Evolutionary conservation across 2,888 invertebrate species (phyloP), one percentile per base, ranked within the genome.

Genomic region (Drosophila conformis): DNA sequence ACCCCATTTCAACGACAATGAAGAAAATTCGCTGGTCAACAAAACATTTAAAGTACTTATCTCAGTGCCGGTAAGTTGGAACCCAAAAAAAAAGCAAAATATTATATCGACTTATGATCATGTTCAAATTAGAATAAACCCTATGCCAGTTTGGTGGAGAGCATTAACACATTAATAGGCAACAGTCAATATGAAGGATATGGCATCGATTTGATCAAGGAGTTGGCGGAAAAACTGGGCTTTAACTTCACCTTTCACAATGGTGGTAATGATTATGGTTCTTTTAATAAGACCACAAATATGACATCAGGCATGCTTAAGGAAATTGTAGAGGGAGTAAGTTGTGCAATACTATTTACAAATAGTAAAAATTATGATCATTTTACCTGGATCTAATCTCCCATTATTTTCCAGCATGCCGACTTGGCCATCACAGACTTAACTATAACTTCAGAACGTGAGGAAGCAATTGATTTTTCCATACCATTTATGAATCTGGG

Each of bases 401-500:
- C 1, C 13, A 5, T 31, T 63, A 29, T n/a, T 35, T 21, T 15
- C 13, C 40, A 80, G 93, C 95, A 95, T 91, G 98, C 96, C 6
- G 97, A 98, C 93, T 95, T 99, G 87, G 98, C 97, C 0, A 97
- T 99, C 36, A 97, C 98, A 1, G 98, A 99, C 91, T 94, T 99
- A 78, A 96, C 97, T 0, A 96, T 97, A 73, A 98, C 98, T 3
- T 96, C 98, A 38, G 96, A 97, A 73, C 95, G 99, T 46, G 97
- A 98, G 91, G 95, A 95, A 88, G 97, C 96, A 15, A 97, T 98
- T 0, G 98, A 99, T 93, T 99, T 99, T 91, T 98, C 98, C 0
- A 97, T 97, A 93, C 99, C 99, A 0, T 99, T 98, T 91, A 98
- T 99, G 97, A 98, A 97, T 92, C 94, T 99, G 75, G 96, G 95